Base-by-base conservation (phyloP, 2,113 vertebrate species). In the Uropsilus gracilis region DNA sequence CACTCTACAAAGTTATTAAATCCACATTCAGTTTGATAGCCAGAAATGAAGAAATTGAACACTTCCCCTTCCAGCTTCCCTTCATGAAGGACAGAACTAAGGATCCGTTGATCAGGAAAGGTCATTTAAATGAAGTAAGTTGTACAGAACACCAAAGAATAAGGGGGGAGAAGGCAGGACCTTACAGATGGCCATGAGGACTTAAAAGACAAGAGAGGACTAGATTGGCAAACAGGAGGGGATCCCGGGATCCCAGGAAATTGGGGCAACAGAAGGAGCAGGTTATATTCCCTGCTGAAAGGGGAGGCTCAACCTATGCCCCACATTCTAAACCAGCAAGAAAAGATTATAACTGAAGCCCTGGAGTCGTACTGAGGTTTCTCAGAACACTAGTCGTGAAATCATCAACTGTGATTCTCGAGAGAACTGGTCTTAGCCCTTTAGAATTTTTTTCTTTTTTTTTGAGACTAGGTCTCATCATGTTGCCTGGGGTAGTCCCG, bases 1-100 rank as follows among this genome's bases (percentile, higher is more conserved):
- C 69, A 97, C 48, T 55, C 18, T 92, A 95, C 94, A 96, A 92
- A 92, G 61, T 50, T 96, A 86, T 94, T 93, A 95, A 96, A 90
- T 73, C 92, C 86, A 97, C 86, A 96, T 76, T 83, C 83, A 90
- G 76, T 86, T 66, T 90, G 69, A 94, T 89, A 86, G 50, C 78
- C 86, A 96, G 72, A 94, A 93, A 94, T 83, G 76, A 96, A 77
- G 59, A 92, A 82, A 92, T 68, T 66, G 39, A 82, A 92, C 22
- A 90, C 80, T 76, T 85, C 13, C 72, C 68, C 68, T 89, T 85
- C 77, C 69, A 24, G 44, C 53, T 84, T 53, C 88, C 71, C 63
- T 80, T 86, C 86, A 91, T 63, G 53, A 85, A 91, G 78, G 57
- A 89, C 72, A 92, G 37, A 44, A 55, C 61, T 93, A 88, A 92